Percentiles rank a stretch among this genome's conserved stretches.
phyloP scores from a whole-genome alignment of 2,113 vertebrate species.

The Lasiurus cinereus region DNA sequence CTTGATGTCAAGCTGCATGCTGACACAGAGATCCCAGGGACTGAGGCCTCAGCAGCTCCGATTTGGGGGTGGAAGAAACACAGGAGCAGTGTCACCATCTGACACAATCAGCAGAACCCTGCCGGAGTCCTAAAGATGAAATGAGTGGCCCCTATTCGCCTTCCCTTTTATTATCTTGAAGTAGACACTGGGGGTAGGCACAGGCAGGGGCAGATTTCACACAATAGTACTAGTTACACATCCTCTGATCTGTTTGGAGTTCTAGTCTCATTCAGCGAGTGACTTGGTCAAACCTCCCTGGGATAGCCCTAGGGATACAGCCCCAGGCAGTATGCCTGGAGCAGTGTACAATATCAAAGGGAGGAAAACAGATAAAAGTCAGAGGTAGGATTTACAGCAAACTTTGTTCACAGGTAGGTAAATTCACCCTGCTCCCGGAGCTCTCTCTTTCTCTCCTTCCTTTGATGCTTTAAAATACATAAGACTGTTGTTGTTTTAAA shows the following conservation, averaged over 20 bases:
- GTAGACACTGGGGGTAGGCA: neutral
- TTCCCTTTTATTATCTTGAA: neutral
- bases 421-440: conserved; percentile 52
- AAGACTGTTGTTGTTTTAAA: conserved; percentile 79
- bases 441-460: conserved; percentile 63
- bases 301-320: neutral
- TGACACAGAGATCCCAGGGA: neutral
- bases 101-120: neutral
- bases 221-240: neutral
- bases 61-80: neutral
- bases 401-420: conserved; percentile 69
- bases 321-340: conserved; percentile 14
- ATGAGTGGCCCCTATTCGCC: neutral
- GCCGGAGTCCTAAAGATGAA: neutral
- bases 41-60: neutral
- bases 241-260: neutral
- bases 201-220: neutral
- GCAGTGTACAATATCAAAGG: conserved; percentile 67
- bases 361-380: conserved; percentile 72
- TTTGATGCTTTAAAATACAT: conserved; percentile 80
- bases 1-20: neutral
- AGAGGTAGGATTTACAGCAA: conserved; percentile 70
- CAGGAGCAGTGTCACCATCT: neutral
- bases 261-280: conserved; percentile 24
- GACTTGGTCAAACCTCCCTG: conserved; percentile 7